A percentile compares a stretch with the other conserved stretches of the same genome.
These are phyloP conservation scores for Eulithis testata DNA, from an alignment of 2,888 invertebrate species.

Conservation along the genomic window DNA sequence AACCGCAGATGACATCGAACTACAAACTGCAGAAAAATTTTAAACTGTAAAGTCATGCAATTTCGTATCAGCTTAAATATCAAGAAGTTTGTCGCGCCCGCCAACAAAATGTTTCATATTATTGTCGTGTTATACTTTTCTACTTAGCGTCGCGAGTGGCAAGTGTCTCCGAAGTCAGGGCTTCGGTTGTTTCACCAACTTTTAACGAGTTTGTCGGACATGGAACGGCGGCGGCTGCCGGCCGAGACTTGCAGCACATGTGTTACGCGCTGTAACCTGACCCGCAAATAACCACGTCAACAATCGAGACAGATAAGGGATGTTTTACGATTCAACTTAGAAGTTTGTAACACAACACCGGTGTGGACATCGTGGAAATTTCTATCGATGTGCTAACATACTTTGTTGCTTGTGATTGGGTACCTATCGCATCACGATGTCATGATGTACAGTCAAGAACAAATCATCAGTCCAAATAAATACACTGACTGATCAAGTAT, in stretches of 20 bases:
- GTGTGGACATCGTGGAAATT: not conserved
- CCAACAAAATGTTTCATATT: slow-evolving; percentile 49
- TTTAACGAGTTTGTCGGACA: slow-evolving; percentile 84
- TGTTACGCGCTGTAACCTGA: slow-evolving; percentile 45
- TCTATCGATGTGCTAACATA: not conserved
- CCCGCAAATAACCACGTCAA: slow-evolving; percentile 30
- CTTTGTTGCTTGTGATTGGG: not conserved
- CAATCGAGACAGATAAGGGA: slow-evolving; percentile 21
- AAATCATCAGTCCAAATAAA: too few relatives aligned
- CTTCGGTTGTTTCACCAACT: slow-evolving; percentile 80
- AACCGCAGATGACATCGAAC: slow-evolving; percentile 3
- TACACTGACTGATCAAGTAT: too few relatives aligned
- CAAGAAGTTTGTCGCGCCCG: slow-evolving; percentile 36
- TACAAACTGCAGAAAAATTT: slow-evolving; percentile 23
- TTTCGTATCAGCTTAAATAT: slow-evolving; percentile 38
- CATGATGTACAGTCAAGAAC: too few relatives aligned
- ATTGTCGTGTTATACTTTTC: slow-evolving; percentile 74
- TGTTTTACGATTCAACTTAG: slow-evolving; percentile 26
- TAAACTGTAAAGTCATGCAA: slow-evolving; percentile 29
- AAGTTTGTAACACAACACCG: slow-evolving; percentile 12
- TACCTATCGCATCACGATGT: too few relatives aligned
- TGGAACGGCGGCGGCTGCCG: slow-evolving; percentile 47
- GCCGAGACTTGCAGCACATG: slow-evolving; percentile 61
- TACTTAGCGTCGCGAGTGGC: slow-evolving; percentile 78
- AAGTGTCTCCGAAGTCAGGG: slow-evolving; percentile 75